phyloP scores from a whole-genome alignment of 2,113 vertebrate genomes.

The Halcyon malimbica region DNA sequence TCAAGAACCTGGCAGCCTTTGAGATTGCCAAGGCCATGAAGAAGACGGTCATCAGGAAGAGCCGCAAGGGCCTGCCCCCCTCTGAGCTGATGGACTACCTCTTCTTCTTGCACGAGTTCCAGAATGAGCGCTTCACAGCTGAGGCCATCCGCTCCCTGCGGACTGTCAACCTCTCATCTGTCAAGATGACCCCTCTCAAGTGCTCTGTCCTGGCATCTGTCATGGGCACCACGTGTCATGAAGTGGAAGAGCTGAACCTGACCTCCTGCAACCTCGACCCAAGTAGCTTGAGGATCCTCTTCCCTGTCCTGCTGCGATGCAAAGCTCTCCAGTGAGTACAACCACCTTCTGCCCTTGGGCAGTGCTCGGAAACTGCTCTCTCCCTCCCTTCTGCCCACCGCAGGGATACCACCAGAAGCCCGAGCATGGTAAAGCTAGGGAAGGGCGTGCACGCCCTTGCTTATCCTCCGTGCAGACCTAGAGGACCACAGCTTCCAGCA shows the following conservation, averaged over 20 bases:
- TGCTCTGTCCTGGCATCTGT: conserved; percentile 88
- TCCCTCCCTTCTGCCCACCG: neutral
- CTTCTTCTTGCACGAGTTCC: conserved; percentile 94
- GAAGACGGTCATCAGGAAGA: conserved; percentile 84
- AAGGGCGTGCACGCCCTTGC: neutral
- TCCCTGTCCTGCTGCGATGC: conserved; percentile 84
- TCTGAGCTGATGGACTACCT: conserved; percentile 93
- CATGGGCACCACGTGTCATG: conserved; percentile 80
- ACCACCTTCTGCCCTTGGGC: neutral
- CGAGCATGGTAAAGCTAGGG: neutral
- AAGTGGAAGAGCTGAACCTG: conserved; percentile 86
- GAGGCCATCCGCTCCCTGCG: conserved; percentile 86
- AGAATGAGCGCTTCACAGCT: conserved; percentile 89
- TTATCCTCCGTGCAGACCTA: neutral
- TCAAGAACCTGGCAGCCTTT: conserved; percentile 88
- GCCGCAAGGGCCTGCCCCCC: conserved; percentile 83
- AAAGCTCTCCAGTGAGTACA: conserved; percentile 86
- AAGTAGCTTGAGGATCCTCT: conserved; percentile 78
- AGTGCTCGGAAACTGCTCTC: fast-evolving
- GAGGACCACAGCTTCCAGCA: neutral
- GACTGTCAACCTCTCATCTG: conserved; percentile 78
- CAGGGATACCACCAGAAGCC: neutral
- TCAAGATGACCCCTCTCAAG: conserved; percentile 93
- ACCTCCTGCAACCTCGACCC: conserved; percentile 88
- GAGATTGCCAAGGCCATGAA: conserved; percentile 89